Evolutionary conservation across 2,888 invertebrate genomes (phyloP).

Genomic region (Drosophila affinis): DNA sequence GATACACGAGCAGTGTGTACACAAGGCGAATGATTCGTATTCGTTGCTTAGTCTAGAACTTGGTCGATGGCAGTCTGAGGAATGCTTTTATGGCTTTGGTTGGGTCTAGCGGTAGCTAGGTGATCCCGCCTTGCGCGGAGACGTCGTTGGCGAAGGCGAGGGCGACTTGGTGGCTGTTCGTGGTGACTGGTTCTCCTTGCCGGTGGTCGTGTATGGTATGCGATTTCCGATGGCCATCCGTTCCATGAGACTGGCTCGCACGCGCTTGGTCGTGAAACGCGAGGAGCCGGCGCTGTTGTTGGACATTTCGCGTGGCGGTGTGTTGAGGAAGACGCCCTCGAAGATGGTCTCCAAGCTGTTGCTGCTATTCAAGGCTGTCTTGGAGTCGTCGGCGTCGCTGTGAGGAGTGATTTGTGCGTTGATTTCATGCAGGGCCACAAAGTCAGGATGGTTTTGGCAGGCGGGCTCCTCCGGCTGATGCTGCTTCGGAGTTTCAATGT

Average conservation of each 20-base stretch:
- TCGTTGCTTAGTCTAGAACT: constrained; percentile 50
- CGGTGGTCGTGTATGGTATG: constrained; percentile 40
- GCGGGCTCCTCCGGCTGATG: constrained; percentile 17
- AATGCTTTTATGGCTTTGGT: constrained; percentile 57
- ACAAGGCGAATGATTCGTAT: constrained; percentile 16
- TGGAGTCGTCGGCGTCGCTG: constrained; percentile 56
- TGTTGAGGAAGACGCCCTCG: constrained; percentile 82
- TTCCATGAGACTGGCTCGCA: constrained; percentile 71
- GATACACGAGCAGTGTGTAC: constrained; percentile 66
- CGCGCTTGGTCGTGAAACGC: constrained; percentile 59
- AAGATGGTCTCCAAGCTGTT: constrained; percentile 82
- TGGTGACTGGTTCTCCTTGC: constrained; percentile 76
- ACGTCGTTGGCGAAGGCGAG: not conserved
- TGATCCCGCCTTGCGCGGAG: constrained; percentile 4
- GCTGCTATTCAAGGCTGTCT: constrained; percentile 50
- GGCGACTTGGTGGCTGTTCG: not conserved
- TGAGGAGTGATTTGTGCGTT: constrained; percentile 82
- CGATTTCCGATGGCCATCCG: constrained; percentile 71
- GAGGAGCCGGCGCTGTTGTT: constrained; percentile 23
- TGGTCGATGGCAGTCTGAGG: constrained; percentile 51
- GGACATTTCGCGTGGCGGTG: constrained; percentile 75
- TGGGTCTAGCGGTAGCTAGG: constrained; percentile 1
- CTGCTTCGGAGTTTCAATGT: constrained; percentile 62
- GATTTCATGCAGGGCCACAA: constrained; percentile 81
- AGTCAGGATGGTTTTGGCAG: constrained; percentile 71